These are phyloP conservation scores for Diorhabda elongata DNA, from an alignment of 1,140 invertebrate genomes.

Conservation along the genomic window DNA sequence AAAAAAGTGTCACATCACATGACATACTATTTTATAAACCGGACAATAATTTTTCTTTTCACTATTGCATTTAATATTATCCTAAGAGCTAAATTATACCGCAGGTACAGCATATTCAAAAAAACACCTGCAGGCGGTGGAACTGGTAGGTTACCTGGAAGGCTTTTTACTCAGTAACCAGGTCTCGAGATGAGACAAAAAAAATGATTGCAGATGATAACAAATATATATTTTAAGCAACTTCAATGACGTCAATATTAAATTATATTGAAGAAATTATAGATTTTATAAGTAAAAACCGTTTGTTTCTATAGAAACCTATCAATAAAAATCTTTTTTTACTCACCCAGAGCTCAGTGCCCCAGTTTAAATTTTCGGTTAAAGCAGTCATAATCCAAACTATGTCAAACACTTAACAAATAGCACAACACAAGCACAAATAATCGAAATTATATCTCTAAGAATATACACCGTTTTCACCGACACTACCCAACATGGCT, in stretches of 20 bases:
- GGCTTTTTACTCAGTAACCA: not conserved
- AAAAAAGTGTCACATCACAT: not conserved
- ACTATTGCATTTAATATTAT: not conserved
- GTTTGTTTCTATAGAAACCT: not conserved
- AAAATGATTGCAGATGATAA: not conserved
- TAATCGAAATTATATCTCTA: constrained; percentile 25
- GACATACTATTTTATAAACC: not conserved
- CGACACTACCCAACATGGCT: constrained; percentile 41
- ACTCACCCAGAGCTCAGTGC: constrained; percentile 59
- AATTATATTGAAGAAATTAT: no score
- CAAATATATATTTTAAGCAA: no score
- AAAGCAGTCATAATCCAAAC: constrained; percentile 37
- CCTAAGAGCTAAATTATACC: not conserved
- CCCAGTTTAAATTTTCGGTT: constrained; percentile 55
- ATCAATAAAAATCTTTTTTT: not conserved
- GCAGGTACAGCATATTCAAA: constrained; percentile 1
- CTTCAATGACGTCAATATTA: no score
- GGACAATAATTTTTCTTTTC: not conserved
- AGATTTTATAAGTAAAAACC: not conserved
- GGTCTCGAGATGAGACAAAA: not conserved
- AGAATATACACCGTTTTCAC: constrained; percentile 28
- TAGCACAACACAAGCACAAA: constrained; percentile 30
- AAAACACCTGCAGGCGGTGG: not conserved
- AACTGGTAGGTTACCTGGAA: not conserved
- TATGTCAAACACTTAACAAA: constrained; percentile 25